phyloP scores from a whole-genome alignment of 2,888 invertebrate genomes.

The Salpingus planirostris region DNA sequence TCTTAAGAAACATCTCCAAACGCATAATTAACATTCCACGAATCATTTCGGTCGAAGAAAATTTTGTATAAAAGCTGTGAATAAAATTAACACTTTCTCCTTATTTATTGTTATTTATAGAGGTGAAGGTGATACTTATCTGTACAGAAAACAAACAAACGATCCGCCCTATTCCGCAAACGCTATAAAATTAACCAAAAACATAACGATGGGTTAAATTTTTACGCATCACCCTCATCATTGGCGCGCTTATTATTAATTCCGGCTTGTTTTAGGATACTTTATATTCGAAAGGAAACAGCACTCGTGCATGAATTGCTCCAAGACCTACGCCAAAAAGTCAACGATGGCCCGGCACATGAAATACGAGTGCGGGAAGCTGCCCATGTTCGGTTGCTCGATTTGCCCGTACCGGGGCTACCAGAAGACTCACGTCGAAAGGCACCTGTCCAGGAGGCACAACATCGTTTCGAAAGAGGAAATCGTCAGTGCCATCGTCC shows the following conservation, averaged over 20 bases:
- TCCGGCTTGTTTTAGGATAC: slow-evolving; percentile 10
- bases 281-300: slow-evolving; percentile 10
- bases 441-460: slow-evolving; percentile 30
- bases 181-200: too few relatives aligned
- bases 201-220: too few relatives aligned
- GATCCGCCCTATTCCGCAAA: too few relatives aligned
- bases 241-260: too few relatives aligned
- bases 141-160: too few relatives aligned
- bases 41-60: too few relatives aligned
- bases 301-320: slow-evolving; percentile 19
- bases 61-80: too few relatives aligned
- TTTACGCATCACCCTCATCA: too few relatives aligned
- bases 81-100: too few relatives aligned
- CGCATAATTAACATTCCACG: slow-evolving; percentile 3
- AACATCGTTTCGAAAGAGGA: too few relatives aligned
- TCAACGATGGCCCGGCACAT: slow-evolving; percentile 24
- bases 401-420: slow-evolving; percentile 28
- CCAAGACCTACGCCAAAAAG: slow-evolving; percentile 22
- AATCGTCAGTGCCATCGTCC: slow-evolving; percentile 7
- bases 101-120: too few relatives aligned
- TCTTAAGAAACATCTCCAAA: slow-evolving; percentile 3
- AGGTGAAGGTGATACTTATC: too few relatives aligned
- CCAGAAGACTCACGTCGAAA: slow-evolving; percentile 30
- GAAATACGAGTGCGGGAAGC: slow-evolving; percentile 28
- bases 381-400: slow-evolving; percentile 27